Evolutionary conservation across 2,113 vertebrate species (phyloP), one percentile per base, ranked within the genome.

Genomic region (Spea bombifrons): DNA sequence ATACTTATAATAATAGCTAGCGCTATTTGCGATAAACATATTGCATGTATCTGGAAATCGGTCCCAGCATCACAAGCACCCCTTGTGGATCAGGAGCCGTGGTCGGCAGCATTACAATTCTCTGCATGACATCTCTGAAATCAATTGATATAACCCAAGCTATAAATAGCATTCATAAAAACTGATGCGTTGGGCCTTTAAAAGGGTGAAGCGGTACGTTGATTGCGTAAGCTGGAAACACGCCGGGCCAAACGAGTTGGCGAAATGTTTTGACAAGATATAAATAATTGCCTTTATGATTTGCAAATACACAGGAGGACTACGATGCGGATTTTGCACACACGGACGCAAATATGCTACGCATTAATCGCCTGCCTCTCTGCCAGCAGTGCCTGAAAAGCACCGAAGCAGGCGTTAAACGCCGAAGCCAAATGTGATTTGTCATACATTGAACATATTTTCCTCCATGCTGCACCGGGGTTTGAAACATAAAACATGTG

Each of bases 231-330:
- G 30, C 17, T 65, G 59, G 57, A 66, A 72, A 43, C 55, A 61
- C 55, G 3, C 16, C 50, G 47, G 30, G 17, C 52, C 57, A 64
- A 67, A 57, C 9, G n/a, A 68, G 48, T 16, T 61, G n/a, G 53
- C 69, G 78, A 80, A 74, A 80, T 80, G 64, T 80, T 80, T 68
- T 61, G 71, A 80, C 65, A 80, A 48, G 46, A 55, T 75, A 43
- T 81, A 75, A 75, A 76, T 75, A 44, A 71, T 55, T 44, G 44
- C 57, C 57, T 75, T 64, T 75, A 17, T 30, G 57, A 64, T 75
- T 75, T 61, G 66, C 15, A 13, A 53, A 75, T 44, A 45, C 30
- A 16, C 73, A 74, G 55, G 71, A 68, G 66, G 53, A 15, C 48
- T 17, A 63, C 55, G 12, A 16, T 17, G 52, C 43, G 68, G 53